phyloP scores from a whole-genome alignment of 2,113 vertebrate species.

The Rhizomys pruinosus region DNA sequence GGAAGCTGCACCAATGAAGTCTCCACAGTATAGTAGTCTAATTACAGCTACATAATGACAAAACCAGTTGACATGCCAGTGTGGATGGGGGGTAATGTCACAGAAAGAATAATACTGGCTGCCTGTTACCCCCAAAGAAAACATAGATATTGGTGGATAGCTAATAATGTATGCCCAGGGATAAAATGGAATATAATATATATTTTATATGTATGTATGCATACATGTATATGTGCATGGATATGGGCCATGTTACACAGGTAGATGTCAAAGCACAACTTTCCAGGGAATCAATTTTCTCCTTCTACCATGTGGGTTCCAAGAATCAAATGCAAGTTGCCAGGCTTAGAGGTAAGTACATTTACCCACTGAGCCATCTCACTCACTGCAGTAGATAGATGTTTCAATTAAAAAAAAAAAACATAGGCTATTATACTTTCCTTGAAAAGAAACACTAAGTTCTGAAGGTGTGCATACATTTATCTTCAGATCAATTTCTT shows the following conservation, averaged over 20 bases:
- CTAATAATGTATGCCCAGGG: not conserved
- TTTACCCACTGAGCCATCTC: not conserved
- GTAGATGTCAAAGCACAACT: not conserved
- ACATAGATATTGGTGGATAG: not conserved
- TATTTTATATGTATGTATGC: not conserved
- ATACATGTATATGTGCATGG: not conserved
- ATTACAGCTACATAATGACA: too few relatives aligned
- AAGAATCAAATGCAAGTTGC: not conserved
- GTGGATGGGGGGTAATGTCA: too few relatives aligned
- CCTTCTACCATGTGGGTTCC: not conserved
- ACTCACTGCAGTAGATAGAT: not conserved
- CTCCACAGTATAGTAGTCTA: too few relatives aligned
- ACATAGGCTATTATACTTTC: not conserved
- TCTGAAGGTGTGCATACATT: conserved; percentile 10
- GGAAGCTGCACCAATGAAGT: too few relatives aligned
- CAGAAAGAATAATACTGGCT: not conserved
- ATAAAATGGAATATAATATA: not conserved
- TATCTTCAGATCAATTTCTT: not conserved
- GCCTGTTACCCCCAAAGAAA: not conserved
- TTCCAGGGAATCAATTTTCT: not conserved
- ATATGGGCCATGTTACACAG: not conserved
- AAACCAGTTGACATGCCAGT: too few relatives aligned
- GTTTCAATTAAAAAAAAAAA: too few relatives aligned
- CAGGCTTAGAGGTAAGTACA: not conserved
- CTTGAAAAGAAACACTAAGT: conserved; percentile 5